Percentiles rank a stretch among this genome's conserved stretches.
Conservation (phyloP, 30 jellyfish, hydroid and myxozoan genomes). For the Rhopilema esculentum region DNA sequence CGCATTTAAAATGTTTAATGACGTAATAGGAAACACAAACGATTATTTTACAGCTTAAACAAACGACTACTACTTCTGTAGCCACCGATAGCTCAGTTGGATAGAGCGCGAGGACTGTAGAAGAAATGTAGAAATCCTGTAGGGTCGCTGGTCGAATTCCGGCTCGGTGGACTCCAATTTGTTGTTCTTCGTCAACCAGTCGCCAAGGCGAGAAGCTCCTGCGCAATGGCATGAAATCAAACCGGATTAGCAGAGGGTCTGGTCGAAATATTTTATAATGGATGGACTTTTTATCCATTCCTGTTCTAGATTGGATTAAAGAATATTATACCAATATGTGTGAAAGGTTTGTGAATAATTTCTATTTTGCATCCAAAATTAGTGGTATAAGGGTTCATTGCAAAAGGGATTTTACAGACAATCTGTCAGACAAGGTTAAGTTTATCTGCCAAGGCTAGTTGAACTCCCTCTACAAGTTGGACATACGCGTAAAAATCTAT, state of each 20-base stretch:
- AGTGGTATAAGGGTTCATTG: too few species aligned
- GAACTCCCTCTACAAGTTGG: too few species aligned
- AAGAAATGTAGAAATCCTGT: constrained; percentile 45
- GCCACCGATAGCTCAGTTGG: constrained; percentile 86
- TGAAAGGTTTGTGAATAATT: too few species aligned
- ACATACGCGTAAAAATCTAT: too few species aligned
- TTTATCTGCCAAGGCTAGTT: too few species aligned
- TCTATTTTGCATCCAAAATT: too few species aligned
- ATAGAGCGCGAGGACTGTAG: constrained; percentile 86
- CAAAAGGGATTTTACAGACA: too few species aligned
- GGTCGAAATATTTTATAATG: background rate
- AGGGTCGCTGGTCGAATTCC: constrained; percentile 81
- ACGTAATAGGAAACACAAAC: background rate
- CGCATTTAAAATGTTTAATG: background rate
- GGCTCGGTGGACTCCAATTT: constrained; percentile 68
- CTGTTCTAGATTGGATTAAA: too few species aligned
- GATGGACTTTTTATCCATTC: too few species aligned
- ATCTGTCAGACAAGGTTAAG: too few species aligned
- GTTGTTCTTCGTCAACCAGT: background rate
- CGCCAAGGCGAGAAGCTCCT: background rate
- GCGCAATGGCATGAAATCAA: background rate
- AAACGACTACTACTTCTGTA: background rate
- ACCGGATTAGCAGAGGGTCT: background rate
- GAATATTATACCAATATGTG: too few species aligned
- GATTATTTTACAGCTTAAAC: background rate